Base-by-base conservation (phyloP, 2,888 invertebrate species). In the Melangyna quadrimaculata region DNA sequence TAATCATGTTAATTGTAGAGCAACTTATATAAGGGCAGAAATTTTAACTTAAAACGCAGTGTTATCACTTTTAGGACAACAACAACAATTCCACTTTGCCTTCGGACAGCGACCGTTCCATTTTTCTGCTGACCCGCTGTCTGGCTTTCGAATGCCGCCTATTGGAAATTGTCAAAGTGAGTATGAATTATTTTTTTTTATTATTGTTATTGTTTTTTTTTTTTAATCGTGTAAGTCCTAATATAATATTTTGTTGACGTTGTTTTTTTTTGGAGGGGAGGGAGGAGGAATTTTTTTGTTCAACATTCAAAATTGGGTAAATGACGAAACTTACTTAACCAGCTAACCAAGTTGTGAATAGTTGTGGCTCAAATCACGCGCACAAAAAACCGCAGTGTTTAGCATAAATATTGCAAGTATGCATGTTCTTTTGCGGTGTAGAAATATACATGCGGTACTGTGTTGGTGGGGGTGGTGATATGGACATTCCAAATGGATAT, bases 41-140 rank as follows among this genome's bases (percentile, higher is more conserved):
- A 91, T 91, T 91, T 91, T 90, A 92, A 91, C 90, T 92, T 89
- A 91, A 90, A 91, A 94, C 93, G 89, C 94, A 97, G 96, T 97
- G 96, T 94, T 97, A 93, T 96, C 96, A 93, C 95, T 97, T 95
- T 94, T 96, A 98, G 98, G 98, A 94, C 97, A 97, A 93, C 98
- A 98, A 93, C 97, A 98, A 93, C 97, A 97, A 94, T 97, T 98
- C 93, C 97, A 98, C 93, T 97, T 98, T 93, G 97, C 97, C 90
- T 96, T 96, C 89, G 96, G 97, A 51, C 97, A 97, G 92, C 94
- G 97, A 87, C 97, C 97, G 72, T 96, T 97, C 92, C 95, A 97
- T 79, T 97, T 98, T 90, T 97, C 97, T 88, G 95, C 97, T 77
- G 97, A 97, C 92, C 97, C 97, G 48, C 93, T 97, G 61, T 96